Base-by-base conservation (phyloP, 2,113 vertebrate species). In the Podarcis cretensis region DNA sequence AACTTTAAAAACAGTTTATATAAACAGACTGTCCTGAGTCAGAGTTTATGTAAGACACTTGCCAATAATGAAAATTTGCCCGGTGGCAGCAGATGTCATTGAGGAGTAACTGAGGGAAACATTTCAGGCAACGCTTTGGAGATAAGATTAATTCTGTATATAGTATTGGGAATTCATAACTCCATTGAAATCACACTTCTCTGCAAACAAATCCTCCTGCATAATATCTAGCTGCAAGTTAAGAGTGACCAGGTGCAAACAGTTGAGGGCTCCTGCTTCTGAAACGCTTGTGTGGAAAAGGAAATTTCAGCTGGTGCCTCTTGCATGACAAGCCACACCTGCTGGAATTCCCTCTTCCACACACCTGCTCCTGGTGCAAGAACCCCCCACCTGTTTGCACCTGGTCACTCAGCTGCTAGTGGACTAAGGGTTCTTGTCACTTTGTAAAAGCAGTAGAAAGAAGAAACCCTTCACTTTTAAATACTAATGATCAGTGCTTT, bases 41-140 rank as follows among this genome's bases (percentile, higher is more conserved):
- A 85, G 81, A 12, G 63, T 40, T 87, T 84, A 69, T 59, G 3
- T 40, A 18, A 84, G 83, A 71, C 37, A 66, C 32, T 86, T 73
- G n/a, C 69, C 57, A 65, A 35, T 65, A 35, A 43, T 23, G 59
- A 48, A 85, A 83, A 71, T 71, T 43, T 68, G 83, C 25, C 76
- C 81, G 30, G 20, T 4, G 13, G 79, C 59, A 0, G 0, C 48
- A 81, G 54, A 43, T 37, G 20, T 0, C 0, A 6, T 0, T 37
- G 63, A 82, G 23, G 71, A 81, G 9, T 12, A 81, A 14, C 68
- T 43, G n/a, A 90, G 35, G 25, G 12, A 73, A 30, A 69, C 71
- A 12, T 43, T 83, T 83, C 35, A 57, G n/a, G 20, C 30, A 77
- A 13, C 8, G 25, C 79, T 57, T 91, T 90, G 59, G 86, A 23